A percentile compares a stretch with the other conserved stretches of the same genome.
These are phyloP conservation scores for Maniola jurtina DNA, from an alignment of 1,140 invertebrate genomes.

Conservation along the genomic window DNA sequence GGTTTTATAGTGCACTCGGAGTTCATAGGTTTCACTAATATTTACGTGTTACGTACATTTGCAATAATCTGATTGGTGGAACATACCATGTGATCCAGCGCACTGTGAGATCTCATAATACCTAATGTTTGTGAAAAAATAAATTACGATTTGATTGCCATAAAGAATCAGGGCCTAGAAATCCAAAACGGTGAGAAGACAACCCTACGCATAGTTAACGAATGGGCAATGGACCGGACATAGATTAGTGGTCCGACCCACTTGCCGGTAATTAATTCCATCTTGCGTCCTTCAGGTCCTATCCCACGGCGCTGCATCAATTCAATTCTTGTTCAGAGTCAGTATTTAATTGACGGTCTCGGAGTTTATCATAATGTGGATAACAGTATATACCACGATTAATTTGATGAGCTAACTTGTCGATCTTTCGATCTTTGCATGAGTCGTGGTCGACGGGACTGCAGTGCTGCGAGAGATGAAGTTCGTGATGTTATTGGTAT, in stretches of 20 bases:
- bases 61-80: no score
- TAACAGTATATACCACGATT: no score
- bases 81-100: no score
- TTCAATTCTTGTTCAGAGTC: constrained; percentile 24
- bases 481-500: not conserved
- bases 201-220: constrained; percentile 8
- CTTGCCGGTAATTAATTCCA: constrained; percentile 45
- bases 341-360: constrained; percentile 19
- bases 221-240: constrained; percentile 29
- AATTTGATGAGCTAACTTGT: no score
- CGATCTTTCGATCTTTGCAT: no score
- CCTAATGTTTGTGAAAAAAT: no score
- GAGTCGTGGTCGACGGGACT: no score
- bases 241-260: constrained; percentile 39
- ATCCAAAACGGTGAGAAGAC: not conserved
- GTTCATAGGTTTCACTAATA: no score
- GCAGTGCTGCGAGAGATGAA: no score
- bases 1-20: no score
- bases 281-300: constrained; percentile 39
- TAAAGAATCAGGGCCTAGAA: not conserved
- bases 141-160: not conserved
- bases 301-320: constrained; percentile 34
- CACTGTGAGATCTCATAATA: no score
- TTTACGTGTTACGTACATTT: no score
- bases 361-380: not conserved